Evolutionary conservation across 1,140 invertebrate species (phyloP).

Genomic region (Oncopodura yosiiana): DNA sequence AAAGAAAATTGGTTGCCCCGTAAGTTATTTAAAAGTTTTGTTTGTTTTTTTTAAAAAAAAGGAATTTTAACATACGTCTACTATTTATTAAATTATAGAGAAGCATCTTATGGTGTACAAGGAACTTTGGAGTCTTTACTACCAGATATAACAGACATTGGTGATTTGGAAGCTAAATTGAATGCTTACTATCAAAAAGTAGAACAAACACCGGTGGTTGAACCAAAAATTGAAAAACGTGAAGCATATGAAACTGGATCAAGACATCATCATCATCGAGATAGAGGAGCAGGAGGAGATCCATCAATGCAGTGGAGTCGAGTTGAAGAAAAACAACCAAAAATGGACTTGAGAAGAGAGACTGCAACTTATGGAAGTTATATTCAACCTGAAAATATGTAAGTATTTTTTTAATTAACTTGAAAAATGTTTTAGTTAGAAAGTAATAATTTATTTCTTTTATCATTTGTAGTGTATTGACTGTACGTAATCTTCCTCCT

Average conservation of each 20-base stretch:
- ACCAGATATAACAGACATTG: constrained; percentile 57
- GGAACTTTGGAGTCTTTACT: too few relatives aligned
- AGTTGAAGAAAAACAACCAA: constrained; percentile 3
- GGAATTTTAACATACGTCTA: neutral
- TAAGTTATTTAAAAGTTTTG: too few relatives aligned
- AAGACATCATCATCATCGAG: neutral
- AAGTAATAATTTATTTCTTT: constrained; percentile 3
- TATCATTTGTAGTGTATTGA: constrained; percentile 17
- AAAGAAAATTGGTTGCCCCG: too few relatives aligned
- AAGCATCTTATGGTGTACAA: neutral
- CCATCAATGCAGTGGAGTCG: constrained; percentile 5
- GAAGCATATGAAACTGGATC: constrained; percentile 16
- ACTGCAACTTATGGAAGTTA: constrained; percentile 24
- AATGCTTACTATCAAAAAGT: constrained; percentile 66
- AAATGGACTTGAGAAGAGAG: neutral
- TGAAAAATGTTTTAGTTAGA: neutral
- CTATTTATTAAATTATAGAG: neutral
- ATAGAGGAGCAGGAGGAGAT: neutral
- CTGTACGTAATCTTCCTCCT: constrained; percentile 29
- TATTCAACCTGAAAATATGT: constrained; percentile 21
- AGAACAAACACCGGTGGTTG: constrained; percentile 50
- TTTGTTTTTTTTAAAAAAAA: too few relatives aligned
- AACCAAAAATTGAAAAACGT: constrained; percentile 5
- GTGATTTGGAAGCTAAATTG: constrained; percentile 64
- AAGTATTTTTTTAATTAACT: neutral